A percentile compares a stretch with the other conserved stretches of the same genome.
These are phyloP conservation scores for Odobenus rosmarus DNA, from an alignment of 2,113 vertebrate genomes.

Conservation along the genomic window DNA sequence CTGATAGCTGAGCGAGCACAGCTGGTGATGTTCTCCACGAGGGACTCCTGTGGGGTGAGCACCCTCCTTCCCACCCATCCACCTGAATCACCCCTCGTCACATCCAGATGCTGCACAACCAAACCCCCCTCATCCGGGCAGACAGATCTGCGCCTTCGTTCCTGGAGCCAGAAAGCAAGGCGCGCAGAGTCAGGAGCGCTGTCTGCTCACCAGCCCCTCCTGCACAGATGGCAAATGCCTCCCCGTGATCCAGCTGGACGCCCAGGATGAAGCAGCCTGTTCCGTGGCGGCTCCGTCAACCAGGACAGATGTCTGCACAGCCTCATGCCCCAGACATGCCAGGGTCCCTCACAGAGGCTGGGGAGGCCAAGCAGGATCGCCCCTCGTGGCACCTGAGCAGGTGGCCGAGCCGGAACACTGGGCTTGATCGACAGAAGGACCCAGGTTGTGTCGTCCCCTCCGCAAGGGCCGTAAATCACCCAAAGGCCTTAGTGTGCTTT, in stretches of 20 bases:
- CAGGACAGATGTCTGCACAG: background rate
- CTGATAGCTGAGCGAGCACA: background rate
- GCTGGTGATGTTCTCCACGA: background rate
- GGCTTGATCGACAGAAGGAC: background rate
- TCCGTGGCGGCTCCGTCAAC: background rate
- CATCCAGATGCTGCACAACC: background rate
- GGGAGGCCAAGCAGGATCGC: background rate
- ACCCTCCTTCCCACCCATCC: background rate
- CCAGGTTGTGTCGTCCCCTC: background rate
- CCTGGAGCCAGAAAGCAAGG: background rate
- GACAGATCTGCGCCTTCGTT: background rate
- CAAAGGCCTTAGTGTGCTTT: background rate
- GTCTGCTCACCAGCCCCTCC: background rate
- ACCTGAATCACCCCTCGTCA: background rate
- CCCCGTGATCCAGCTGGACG: background rate
- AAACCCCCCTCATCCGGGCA: background rate
- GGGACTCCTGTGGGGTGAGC: background rate
- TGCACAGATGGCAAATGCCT: background rate
- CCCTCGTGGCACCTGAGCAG: background rate
- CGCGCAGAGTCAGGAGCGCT: rapidly evolving
- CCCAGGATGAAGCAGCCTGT: background rate
- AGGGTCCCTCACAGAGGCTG: background rate
- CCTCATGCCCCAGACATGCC: background rate
- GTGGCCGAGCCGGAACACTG: rapidly evolving
- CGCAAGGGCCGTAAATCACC: background rate